phyloP scores from a whole-genome alignment of 2,113 vertebrate genomes.

The Boleophthalmus pectinirostris region DNA sequence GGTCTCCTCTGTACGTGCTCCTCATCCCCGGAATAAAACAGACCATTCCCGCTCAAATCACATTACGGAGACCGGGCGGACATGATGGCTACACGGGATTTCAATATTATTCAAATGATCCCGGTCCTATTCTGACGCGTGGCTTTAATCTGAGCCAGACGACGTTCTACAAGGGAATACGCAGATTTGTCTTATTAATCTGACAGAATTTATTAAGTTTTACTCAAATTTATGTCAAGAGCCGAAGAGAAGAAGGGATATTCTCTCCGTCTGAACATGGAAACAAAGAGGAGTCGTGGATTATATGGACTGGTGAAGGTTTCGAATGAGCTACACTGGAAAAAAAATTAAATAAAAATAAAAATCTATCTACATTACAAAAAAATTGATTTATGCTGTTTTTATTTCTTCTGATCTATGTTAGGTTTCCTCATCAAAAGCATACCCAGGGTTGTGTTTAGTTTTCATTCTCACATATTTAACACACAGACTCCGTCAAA shows the following conservation, averaged over 20 bases:
- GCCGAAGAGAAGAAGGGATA: neutral
- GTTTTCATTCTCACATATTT: no score
- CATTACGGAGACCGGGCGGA: conserved; percentile 11
- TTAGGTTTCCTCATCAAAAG: no score
- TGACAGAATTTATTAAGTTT: conserved; percentile 6
- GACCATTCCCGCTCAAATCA: conserved; percentile 23
- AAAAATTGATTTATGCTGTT: no score
- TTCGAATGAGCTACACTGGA: neutral
- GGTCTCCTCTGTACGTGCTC: conserved; percentile 62
- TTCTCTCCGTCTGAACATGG: neutral
- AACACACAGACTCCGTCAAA: no score
- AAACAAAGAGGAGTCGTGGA: neutral
- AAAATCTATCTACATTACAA: no score
- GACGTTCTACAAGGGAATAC: neutral
- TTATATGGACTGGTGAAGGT: neutral
- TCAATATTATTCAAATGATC: neutral
- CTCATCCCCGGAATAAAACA: conserved; percentile 48
- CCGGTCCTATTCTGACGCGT: neutral
- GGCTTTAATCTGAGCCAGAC: neutral
- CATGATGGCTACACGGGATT: neutral
- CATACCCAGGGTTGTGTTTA: no score
- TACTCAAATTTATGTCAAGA: neutral
- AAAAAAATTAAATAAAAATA: no score
- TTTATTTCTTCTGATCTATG: no score
- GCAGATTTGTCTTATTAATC: conserved; percentile 7